Percentiles rank a stretch among this genome's conserved stretches.
phyloP scores from a whole-genome alignment of 2,797 vertebrate species.

The Lacerta agilis region DNA sequence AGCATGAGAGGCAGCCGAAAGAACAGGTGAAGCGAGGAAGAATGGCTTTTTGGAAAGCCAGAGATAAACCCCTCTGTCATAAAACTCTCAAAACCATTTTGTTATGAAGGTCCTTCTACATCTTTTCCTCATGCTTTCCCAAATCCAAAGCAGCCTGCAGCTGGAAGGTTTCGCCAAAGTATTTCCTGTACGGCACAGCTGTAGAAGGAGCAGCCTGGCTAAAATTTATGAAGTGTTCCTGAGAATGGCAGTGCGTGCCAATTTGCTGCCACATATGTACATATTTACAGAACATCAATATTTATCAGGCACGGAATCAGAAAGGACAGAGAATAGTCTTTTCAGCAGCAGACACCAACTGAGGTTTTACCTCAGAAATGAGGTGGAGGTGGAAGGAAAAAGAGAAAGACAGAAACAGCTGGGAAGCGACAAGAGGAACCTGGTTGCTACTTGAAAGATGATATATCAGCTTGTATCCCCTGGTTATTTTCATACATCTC shows the following conservation, averaged over 20 bases:
- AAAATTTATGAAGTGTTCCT: conserved; percentile 27
- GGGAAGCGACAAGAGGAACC: not conserved
- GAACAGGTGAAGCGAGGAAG: not conserved
- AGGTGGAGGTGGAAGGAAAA: not conserved
- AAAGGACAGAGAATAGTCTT: not conserved
- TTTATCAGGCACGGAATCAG: conserved; percentile 40
- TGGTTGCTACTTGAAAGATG: conserved; percentile 10
- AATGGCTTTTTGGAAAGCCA: fast-evolving
- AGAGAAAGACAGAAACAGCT: not conserved
- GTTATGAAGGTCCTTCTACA: not conserved
- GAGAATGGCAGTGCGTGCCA: conserved; percentile 28
- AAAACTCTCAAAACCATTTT: conserved; percentile 9
- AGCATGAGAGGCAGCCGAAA: not conserved
- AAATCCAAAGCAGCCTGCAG: not conserved
- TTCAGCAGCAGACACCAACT: not conserved
- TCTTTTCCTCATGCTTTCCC: not conserved
- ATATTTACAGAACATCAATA: conserved; percentile 36
- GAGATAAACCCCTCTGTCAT: not conserved
- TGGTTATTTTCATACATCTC: not conserved
- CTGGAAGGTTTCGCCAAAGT: conserved; percentile 17
- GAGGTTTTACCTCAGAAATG: conserved; percentile 7
- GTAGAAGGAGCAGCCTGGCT: conserved; percentile 16
- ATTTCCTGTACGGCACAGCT: conserved; percentile 14
- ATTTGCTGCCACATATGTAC: conserved; percentile 32
- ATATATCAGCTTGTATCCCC: not conserved